Conservation (phyloP, 2,797 vertebrate genomes). For the Falco peregrinus region DNA sequence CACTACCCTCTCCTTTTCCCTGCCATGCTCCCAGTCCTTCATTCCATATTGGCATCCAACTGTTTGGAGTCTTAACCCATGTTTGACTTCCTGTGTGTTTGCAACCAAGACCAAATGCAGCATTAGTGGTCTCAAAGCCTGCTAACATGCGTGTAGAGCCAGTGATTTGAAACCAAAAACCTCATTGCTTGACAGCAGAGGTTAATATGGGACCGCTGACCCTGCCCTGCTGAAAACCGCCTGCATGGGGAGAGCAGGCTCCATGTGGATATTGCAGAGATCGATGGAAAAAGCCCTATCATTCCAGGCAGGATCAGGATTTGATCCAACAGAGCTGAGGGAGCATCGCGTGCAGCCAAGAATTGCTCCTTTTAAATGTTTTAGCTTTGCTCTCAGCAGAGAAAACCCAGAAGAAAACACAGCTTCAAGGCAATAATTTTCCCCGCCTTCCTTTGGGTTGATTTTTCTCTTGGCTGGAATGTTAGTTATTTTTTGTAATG, state of each 20-base stretch:
- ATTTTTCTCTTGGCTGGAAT: not conserved
- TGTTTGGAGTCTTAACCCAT: not conserved
- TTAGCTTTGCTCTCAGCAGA: not conserved
- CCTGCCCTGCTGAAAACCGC: not conserved
- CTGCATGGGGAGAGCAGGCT: not conserved
- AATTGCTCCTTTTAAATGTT: not conserved
- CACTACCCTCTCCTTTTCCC: not conserved
- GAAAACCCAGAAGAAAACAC: not conserved
- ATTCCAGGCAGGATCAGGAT: not conserved
- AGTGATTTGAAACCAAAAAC: not conserved
- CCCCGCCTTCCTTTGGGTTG: not conserved
- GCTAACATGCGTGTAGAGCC: fast-evolving
- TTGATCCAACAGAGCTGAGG: not conserved
- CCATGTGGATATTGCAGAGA: not conserved
- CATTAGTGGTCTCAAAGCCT: not conserved
- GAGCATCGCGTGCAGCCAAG: not conserved
- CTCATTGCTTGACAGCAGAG: not conserved
- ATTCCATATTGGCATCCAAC: not conserved
- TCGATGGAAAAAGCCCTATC: fast-evolving
- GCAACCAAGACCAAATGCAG: not conserved
- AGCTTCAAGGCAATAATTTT: not conserved
- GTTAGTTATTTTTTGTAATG: not conserved
- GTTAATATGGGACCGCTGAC: not conserved
- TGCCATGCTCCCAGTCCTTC: fast-evolving
- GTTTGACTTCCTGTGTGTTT: not conserved